Conservation (phyloP, 2,888 invertebrate genomes). For the Biston betularia region DNA sequence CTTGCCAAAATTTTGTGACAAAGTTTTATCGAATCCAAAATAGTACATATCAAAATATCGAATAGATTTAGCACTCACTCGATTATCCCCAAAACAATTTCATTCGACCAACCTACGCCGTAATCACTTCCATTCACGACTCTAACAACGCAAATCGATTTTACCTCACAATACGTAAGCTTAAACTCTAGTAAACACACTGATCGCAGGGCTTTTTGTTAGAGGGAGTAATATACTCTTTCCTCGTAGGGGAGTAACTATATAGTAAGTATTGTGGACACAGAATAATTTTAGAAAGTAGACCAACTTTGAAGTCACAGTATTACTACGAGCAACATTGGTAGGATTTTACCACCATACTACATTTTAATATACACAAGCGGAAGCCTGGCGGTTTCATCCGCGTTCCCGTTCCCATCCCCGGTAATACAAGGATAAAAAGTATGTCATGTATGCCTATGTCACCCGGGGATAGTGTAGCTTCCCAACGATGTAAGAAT, state of each 20-base stretch:
- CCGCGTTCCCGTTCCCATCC: too few relatives aligned
- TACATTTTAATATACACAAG: too few relatives aligned
- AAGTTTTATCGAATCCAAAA: neutral
- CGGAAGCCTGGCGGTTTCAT: too few relatives aligned
- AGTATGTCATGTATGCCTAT: too few relatives aligned
- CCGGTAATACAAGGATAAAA: too few relatives aligned
- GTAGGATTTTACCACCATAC: too few relatives aligned
- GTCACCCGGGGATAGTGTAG: too few relatives aligned
- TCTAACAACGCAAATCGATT: slow-evolving; percentile 34
- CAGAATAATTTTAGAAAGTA: slow-evolving; percentile 1
- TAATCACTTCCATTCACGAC: slow-evolving; percentile 29
- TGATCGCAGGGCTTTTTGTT: slow-evolving; percentile 43
- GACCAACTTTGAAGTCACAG: neutral
- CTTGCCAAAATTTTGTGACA: neutral
- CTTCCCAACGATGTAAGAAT: too few relatives aligned
- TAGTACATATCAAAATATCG: slow-evolving; percentile 7
- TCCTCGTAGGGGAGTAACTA: slow-evolving; percentile 27
- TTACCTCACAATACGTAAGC: slow-evolving; percentile 46
- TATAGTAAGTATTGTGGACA: slow-evolving; percentile 1
- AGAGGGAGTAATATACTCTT: slow-evolving; percentile 47
- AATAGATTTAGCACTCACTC: slow-evolving; percentile 2
- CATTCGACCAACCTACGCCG: slow-evolving; percentile 15
- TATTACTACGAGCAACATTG: neutral
- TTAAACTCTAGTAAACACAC: slow-evolving; percentile 43
- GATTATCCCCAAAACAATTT: slow-evolving; percentile 8